These are phyloP conservation scores for Leptogaster cylindrica DNA, from an alignment of 2,888 invertebrate genomes.

Conservation along the genomic window DNA sequence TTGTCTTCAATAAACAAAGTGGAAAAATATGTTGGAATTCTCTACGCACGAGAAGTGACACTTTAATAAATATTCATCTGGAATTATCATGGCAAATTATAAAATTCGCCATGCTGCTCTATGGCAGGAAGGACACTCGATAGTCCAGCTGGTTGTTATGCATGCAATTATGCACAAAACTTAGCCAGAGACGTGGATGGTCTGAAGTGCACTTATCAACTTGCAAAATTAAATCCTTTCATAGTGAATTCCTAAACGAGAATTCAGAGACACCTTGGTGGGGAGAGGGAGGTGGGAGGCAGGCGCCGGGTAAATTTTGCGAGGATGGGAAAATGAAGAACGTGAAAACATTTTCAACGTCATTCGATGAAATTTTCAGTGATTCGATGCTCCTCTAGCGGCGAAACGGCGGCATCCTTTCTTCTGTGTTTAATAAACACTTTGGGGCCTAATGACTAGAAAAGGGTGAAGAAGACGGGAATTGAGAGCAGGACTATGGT, in stretches of 20 bases:
- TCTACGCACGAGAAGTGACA: neutral
- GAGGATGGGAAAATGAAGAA: neutral
- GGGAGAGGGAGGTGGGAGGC: no score
- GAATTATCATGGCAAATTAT: slow-evolving; percentile 18
- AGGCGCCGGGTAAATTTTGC: no score
- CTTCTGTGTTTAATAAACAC: slow-evolving; percentile 37
- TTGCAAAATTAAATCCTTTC: slow-evolving; percentile 27
- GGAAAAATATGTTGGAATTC: no score
- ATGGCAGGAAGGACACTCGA: neutral
- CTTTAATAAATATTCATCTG: slow-evolving; percentile 27
- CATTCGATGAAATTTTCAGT: neutral
- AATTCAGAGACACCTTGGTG: neutral
- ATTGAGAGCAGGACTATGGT: slow-evolving; percentile 2
- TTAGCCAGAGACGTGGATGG: neutral
- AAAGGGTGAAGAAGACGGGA: slow-evolving; percentile 20
- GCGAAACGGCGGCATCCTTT: neutral
- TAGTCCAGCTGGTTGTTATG: slow-evolving; percentile 5
- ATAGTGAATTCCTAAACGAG: neutral
- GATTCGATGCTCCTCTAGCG: neutral
- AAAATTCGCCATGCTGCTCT: slow-evolving; percentile 35
- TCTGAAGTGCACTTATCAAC: neutral
- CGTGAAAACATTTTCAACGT: no score
- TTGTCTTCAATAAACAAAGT: no score
- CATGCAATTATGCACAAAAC: slow-evolving; percentile 22
- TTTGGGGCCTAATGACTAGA: slow-evolving; percentile 38